These are phyloP conservation scores for Choristoneura rosaceana DNA, from an alignment of 2,888 invertebrate species.

Conservation along the genomic window DNA sequence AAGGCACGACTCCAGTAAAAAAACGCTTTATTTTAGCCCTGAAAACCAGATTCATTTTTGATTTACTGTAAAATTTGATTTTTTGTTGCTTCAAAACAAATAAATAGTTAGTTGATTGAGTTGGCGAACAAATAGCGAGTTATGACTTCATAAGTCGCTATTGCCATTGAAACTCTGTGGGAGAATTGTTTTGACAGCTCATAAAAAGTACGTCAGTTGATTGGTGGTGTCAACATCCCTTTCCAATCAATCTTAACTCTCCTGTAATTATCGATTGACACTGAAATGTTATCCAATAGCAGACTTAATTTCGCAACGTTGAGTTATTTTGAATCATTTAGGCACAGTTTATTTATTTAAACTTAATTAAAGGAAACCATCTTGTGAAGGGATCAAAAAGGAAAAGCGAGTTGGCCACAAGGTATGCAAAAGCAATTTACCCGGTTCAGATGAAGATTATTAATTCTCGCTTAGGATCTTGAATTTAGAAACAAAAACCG, in stretches of 20 bases:
- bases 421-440: slow-evolving; percentile 40
- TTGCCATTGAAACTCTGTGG: no score
- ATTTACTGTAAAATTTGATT: no score
- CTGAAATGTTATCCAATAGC: not conserved
- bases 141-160: no score
- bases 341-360: slow-evolving; percentile 35
- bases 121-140: no score
- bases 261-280: not conserved
- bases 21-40: no score
- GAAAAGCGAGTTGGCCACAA: slow-evolving; percentile 30
- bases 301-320: not conserved
- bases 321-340: slow-evolving; percentile 10
- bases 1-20: no score
- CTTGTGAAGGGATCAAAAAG: slow-evolving; percentile 32
- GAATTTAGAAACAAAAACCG: slow-evolving; percentile 1
- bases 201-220: no score
- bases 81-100: no score
- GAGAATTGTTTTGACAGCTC: no score
- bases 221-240: no score
- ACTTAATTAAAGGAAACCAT: slow-evolving; percentile 22
- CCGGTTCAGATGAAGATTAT: slow-evolving; percentile 23
- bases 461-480: slow-evolving; percentile 22
- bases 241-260: not conserved
- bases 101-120: no score
- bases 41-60: no score